These are phyloP conservation scores for pig (Sus scrofa) DNA, from an alignment of 2,113 vertebrate genomes.

Conservation along the genomic window DNA sequence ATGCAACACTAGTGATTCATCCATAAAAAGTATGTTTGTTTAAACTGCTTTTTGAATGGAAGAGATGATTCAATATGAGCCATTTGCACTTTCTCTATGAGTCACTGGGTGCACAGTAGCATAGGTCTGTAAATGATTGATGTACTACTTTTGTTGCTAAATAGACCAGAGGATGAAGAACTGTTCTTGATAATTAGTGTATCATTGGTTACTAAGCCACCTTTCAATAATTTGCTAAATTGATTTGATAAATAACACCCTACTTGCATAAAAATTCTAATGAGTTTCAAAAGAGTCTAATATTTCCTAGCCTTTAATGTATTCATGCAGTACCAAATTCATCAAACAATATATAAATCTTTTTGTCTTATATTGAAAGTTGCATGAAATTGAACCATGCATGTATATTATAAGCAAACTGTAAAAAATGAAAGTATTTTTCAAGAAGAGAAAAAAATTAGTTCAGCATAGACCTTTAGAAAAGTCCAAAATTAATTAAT, in stretches of 20 bases:
- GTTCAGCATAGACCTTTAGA: neutral
- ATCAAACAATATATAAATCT: conserved; percentile 6
- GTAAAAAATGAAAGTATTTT: neutral
- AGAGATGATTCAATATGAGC: neutral
- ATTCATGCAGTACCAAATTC: neutral
- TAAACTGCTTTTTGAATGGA: neutral
- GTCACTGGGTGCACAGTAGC: neutral
- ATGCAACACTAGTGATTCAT: neutral
- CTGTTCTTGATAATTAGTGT: conserved; percentile 12
- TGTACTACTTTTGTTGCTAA: neutral
- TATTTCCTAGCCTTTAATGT: neutral
- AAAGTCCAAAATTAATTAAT: conserved; percentile 6
- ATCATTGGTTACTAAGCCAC: neutral
- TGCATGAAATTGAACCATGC: conserved; percentile 24
- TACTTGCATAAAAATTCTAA: neutral
- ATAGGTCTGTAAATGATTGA: neutral
- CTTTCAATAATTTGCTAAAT: conserved; percentile 42
- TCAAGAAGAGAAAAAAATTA: neutral
- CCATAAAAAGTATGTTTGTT: neutral
- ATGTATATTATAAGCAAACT: neutral
- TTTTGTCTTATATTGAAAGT: neutral
- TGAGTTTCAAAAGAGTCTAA: conserved; percentile 27
- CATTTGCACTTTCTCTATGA: neutral
- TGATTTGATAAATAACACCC: neutral
- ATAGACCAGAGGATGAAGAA: neutral